Base-by-base conservation (phyloP, 2,113 vertebrate species). In the Myrmecophaga tridactyla region DNA sequence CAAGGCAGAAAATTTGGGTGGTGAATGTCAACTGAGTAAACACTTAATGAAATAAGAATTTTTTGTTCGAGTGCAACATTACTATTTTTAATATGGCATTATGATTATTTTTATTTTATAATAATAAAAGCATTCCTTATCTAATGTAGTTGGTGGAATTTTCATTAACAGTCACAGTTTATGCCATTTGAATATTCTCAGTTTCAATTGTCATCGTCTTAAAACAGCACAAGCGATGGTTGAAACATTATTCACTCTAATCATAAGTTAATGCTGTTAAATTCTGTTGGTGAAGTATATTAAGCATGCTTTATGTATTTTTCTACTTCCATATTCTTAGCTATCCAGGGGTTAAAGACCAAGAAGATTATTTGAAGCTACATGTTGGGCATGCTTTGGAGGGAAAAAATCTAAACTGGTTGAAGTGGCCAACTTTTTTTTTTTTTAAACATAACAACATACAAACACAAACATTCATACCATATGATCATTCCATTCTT, bases 231-330 rank as follows among this genome's bases (percentile, higher is more conserved):
- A 92, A 75, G 56, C 58, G 36, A 75, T 93, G 23, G 17, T 62
- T 91, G 69, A 84, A 75, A 23, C 51, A 91, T 94, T 96, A 89
- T 93, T 96, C 53, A 93, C 94, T 82, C 90, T 92, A 36, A 86
- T 96, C 75, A 75, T 83, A 83, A 86, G 43, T 84, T 89, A 94
- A 83, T 72, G 69, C 67, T 92, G 41, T 93, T 89, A 89, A 69
- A 92, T 89, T 90, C 34, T 83, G 53, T 90, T 88, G 85, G 67
- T 20, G 14, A 92, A 94, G 75, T 75, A 17, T 69, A 76, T 84
- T 84, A 56, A 90, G 86, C 34, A 29, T 85, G 83, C 34, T 69
- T 80, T 75, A 90, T 75, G 53, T 34, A 43, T 48, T 77, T 94
- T 56, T 56, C 48, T 25, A 60, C 11, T 5, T 3, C 43, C 20